Conservation (phyloP, 1,140 invertebrate species). For the Batillaria attramentaria region DNA sequence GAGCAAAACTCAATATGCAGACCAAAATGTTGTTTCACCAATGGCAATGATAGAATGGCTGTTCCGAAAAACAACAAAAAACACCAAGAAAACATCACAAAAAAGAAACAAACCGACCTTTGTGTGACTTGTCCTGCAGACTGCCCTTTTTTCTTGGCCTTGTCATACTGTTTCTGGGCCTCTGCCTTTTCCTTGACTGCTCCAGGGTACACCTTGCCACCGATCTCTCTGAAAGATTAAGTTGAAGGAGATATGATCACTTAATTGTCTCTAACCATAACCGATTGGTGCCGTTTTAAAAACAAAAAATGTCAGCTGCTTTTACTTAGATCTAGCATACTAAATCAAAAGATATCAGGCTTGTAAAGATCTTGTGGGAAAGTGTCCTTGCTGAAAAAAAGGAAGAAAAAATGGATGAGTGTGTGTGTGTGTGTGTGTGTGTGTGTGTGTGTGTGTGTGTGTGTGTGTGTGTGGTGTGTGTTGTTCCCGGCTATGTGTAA, state of each 20-base stretch:
- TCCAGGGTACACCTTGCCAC: conserved; percentile 52
- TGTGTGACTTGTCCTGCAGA: conserved; percentile 51
- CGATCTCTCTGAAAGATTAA: conserved; percentile 49
- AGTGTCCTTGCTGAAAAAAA: too few relatives aligned
- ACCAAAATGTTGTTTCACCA: too few relatives aligned
- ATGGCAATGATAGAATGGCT: too few relatives aligned
- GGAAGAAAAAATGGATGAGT: too few relatives aligned
- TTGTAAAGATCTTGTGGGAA: too few relatives aligned
- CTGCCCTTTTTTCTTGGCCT: conserved; percentile 54
- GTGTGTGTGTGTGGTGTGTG: neutral
- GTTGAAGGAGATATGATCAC: neutral
- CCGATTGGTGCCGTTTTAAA: neutral
- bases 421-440: conserved; percentile 17
- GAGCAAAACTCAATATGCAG: too few relatives aligned
- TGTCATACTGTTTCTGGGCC: conserved; percentile 56
- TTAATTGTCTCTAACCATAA: neutral
- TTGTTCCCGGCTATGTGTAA: too few relatives aligned
- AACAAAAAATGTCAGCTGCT: neutral
- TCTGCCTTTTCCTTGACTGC: conserved; percentile 58
- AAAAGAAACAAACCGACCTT: neutral
- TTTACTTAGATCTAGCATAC: neutral
- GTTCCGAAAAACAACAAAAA: too few relatives aligned
- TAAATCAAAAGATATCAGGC: too few relatives aligned
- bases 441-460: neutral
- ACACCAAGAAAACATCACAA: too few relatives aligned